Percentiles rank a stretch among this genome's conserved stretches.
phyloP scores from a whole-genome alignment of 2,888 invertebrate genomes.

The Cryptus armator region DNA sequence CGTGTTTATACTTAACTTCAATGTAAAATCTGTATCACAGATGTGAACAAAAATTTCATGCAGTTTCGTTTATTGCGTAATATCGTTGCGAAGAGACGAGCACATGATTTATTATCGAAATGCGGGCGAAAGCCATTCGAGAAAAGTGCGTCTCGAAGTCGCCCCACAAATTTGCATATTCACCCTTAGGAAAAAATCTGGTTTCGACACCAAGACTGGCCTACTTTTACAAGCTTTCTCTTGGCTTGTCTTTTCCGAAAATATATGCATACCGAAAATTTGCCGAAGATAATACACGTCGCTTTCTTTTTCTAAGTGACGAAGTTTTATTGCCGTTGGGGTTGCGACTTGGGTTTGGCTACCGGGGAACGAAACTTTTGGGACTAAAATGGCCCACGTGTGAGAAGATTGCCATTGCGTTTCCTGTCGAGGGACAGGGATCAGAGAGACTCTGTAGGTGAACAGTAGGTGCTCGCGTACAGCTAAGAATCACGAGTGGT shows the following conservation, averaged over 20 bases:
- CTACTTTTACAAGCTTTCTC: conserved; percentile 55
- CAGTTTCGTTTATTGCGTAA: conserved; percentile 45
- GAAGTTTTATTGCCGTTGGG: conserved; percentile 64
- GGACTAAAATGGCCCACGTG: conserved; percentile 58
- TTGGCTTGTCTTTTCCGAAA: conserved; percentile 26
- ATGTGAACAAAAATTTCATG: conserved; percentile 45
- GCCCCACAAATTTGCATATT: conserved; percentile 63
- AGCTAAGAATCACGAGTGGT: conserved; percentile 40
- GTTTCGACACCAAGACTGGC: conserved; percentile 36
- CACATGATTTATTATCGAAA: conserved; percentile 58
- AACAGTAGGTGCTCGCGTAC: conserved; percentile 48
- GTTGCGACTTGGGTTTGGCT: conserved; percentile 52
- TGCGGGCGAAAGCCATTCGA: conserved; percentile 33
- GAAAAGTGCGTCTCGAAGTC: conserved; percentile 52
- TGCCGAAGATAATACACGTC: not conserved
- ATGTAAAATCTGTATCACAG: conserved; percentile 55
- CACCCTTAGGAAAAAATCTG: conserved; percentile 37
- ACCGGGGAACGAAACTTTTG: conserved; percentile 47
- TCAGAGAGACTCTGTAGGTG: conserved; percentile 30
- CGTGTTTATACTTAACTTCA: conserved; percentile 23
- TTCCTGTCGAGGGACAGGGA: conserved; percentile 20
- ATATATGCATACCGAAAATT: conserved; percentile 49
- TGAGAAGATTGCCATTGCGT: conserved; percentile 37
- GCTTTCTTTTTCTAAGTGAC: conserved; percentile 43
- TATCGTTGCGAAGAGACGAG: conserved; percentile 2